Base-by-base conservation (phyloP, 2,797 vertebrate species). In the Gallinago solitaria region DNA sequence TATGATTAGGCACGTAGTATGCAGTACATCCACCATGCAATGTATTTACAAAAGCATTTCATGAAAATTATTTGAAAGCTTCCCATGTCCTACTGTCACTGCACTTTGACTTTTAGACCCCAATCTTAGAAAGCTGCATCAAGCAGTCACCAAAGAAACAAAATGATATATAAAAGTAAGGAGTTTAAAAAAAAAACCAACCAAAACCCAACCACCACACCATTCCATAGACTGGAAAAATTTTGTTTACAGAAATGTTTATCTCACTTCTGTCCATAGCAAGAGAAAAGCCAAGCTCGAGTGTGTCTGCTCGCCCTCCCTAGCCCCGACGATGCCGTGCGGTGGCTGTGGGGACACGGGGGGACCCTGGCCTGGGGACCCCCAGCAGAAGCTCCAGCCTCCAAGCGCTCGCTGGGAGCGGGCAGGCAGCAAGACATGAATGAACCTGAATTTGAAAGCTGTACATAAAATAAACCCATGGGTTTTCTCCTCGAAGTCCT, bases 41-140 rank as follows among this genome's bases (percentile, higher is more conserved):
- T 17, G 15, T 13, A 70, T 32, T 23, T 17, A 41, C 94, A 96
- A 83, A 97, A 97, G 96, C 94, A 97, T 76, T 93, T 75, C 97
- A 96, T 96, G 92, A 97, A 94, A 95, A 41, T 96, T 95, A 91
- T 96, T 74, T 93, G 50, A 83, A 91, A 93, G 74, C 89, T 77
- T 93, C 69, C 71, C 77, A 76, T 48, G 73, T 96, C 91, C 75
- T 47, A 90, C 59, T 28, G 68, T 73, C 89, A 43, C 27, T 51
- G 59, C 24, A 50, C 90, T 96, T 93, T 67, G 84, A 82, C 82
- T 89, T 92, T 63, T 94, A 92, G 86, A 79, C 93, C 80, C 87
- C 88, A 89, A 95, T 95, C 51, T 84, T 75, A 83, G 53, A 63
- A 73, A 86, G 81, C 80, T 96, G 90, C 54, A 60, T 48, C 86